Evolutionary conservation across 92 coral and sea anemone species (phyloP).

Genomic region (Meandrina meandrites): DNA sequence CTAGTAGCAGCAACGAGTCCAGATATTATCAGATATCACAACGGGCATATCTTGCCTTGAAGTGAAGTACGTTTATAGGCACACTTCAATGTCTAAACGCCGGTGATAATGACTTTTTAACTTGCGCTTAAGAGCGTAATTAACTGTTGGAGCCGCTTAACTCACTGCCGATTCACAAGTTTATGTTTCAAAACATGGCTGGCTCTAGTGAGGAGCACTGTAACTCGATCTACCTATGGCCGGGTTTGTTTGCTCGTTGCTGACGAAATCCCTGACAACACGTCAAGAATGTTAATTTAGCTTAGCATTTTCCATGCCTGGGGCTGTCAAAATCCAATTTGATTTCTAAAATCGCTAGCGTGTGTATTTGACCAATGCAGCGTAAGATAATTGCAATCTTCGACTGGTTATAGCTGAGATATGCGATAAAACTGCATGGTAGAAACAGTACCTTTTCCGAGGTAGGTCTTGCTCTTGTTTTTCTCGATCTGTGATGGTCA

Average conservation of each 20-base stretch:
- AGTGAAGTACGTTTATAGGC: neutral
- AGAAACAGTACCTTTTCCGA: neutral
- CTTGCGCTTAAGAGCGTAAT: neutral
- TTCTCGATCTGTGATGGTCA: neutral
- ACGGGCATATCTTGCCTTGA: neutral
- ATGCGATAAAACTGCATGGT: neutral
- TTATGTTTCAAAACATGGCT: neutral
- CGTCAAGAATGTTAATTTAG: slow-evolving; percentile 8
- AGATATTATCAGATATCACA: neutral
- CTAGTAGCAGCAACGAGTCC: slow-evolving; percentile 13
- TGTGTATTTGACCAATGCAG: neutral
- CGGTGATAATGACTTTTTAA: neutral
- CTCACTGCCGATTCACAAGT: neutral
- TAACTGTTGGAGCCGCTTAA: neutral
- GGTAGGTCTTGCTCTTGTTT: neutral
- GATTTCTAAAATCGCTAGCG: too few relatives aligned
- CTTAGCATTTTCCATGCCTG: slow-evolving; percentile 15
- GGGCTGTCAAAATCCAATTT: slow-evolving; percentile 5
- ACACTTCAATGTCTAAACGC: neutral
- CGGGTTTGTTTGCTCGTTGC: slow-evolving; percentile 20
- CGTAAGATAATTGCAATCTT: neutral
- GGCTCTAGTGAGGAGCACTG: neutral
- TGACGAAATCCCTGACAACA: slow-evolving; percentile 29
- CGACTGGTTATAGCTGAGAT: neutral
- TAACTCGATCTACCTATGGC: slow-evolving; percentile 1